Evolutionary conservation across 2,797 vertebrate species (phyloP).

Genomic region (Acanthopagrus latus): DNA sequence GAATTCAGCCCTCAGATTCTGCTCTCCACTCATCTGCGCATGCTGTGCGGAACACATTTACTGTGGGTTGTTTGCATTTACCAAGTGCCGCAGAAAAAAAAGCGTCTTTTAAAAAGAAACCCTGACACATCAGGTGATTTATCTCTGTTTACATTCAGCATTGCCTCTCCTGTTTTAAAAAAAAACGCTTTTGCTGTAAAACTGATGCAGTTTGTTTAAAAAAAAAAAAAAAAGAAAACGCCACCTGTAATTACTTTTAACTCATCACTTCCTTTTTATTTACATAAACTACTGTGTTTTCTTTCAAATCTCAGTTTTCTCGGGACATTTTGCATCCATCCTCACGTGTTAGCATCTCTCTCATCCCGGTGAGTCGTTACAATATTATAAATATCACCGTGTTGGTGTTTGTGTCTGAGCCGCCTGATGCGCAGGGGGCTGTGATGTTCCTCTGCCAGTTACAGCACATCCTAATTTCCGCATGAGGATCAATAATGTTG

Average conservation of each 20-base stretch:
- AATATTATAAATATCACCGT: slow-evolving; percentile 5
- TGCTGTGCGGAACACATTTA: neutral
- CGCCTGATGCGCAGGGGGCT: slow-evolving; percentile 15
- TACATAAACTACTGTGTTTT: neutral
- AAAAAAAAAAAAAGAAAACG: neutral
- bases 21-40: neutral
- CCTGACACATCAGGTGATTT: neutral
- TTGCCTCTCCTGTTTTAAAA: neutral
- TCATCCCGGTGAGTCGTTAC: neutral
- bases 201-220: neutral
- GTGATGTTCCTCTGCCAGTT: neutral
- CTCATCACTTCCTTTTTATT: neutral
- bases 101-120: neutral
- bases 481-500: slow-evolving; percentile 27
- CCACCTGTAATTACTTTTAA: neutral
- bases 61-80: slow-evolving; percentile 3
- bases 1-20: slow-evolving; percentile 5
- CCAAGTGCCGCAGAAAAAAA: neutral
- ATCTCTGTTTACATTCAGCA: neutral
- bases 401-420: neutral
- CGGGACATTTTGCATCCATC: neutral
- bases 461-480: slow-evolving; percentile 1
- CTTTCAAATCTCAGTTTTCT: neutral
- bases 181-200: neutral
- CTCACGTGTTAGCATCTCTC: neutral